Base-by-base conservation (phyloP, 2,113 vertebrate genomes). In the Sapajus apella region DNA sequence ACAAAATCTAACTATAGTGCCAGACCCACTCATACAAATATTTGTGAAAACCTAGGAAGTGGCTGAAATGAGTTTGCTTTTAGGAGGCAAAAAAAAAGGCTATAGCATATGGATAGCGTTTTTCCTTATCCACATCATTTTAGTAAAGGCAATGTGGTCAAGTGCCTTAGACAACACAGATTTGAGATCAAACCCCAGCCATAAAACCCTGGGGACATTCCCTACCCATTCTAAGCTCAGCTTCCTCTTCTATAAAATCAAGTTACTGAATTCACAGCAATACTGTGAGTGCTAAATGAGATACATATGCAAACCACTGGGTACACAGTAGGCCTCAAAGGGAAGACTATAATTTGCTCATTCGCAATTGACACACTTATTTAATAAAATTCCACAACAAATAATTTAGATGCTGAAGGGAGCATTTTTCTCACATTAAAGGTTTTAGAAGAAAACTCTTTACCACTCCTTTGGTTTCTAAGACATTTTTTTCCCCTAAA, bases 391-490 rank as follows among this genome's bases (percentile, higher is more conserved):
- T 37, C 35, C 43, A 89, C 32, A 92, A 61, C 8, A 70, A 81
- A 72, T 43, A 13, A 64, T 37, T 50, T 64, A 50, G 72, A 75
- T 58, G 56, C 45, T 64, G 52, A 37, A 32, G 30, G n/a, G 73
- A 86, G 83, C 7, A 87, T 21, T 45, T 91, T 84, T 56, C 17
- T 68, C 87, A 83, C 40, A 64, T 75, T 40, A 47, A 86, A 75
- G 55, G 20, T 85, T 13, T 86, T 10, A 84, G 17, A 79, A 47
- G 30, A 75, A 91, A 96, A 87, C 30, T 68, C 82, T 93, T 76
- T 23, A 70, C 30, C 13, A 35, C 6, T 43, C n/a, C 56, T 91
- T 86, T 32, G 37, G 82, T 91, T 96, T 97, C 95, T 68, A 90
- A 95, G 50, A 43, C 4, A 87, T 27, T 11, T 45, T 35, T 30